Evolutionary conservation across 1,140 invertebrate genomes (phyloP), one percentile per base, ranked within the genome.

Genomic region (Capitella teleta): DNA sequence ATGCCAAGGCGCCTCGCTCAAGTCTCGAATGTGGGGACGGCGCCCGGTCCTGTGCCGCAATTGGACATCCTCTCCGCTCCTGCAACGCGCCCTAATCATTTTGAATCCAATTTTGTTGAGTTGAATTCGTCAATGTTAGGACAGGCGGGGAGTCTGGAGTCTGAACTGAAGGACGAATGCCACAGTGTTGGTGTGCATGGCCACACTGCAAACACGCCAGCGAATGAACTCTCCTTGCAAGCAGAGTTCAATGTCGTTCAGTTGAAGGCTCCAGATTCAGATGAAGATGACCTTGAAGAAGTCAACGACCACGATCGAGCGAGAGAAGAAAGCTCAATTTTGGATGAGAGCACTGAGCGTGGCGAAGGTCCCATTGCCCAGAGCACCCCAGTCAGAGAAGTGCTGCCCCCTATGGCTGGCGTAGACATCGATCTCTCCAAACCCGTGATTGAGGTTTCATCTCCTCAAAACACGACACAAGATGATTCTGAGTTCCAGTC

Each of bases 221-320:
- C 25, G 12, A 47, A 47, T 34, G 45, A 47, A 36, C 45, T 47
- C 28, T 47, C 45, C 19, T 32, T 47, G 26, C 28, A 47, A 21
- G 45, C 45, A 8, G 45, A 47, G 18, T 32, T 47, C 8, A 47
- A 32, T 28, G 45, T 19, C 2, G 26, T 36, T 6, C 12, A 41
- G 12, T 12, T 41, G 38, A 8, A 16, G 45, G 19, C 28, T 36
- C 28, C 28, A 32, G 18, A 36, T 34, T 32, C 26, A 32, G 16
- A 19, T 18, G 19, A 44, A 6, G 42, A 44, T 1, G n/a, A 21
- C 12, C n/a, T 26, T 5, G 21, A n/a, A 8, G 28, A 28, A 44
- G 26, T 16, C n/a, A 5, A 44, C 18, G 18, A 23, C 21, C 21
- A 24, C 8, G 42, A 44, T 3, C 21, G 16, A 16, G 42, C 24